phyloP scores from a whole-genome alignment of 37 sponge, comb jelly and placozoan species.

The Tethya wilhelma region DNA sequence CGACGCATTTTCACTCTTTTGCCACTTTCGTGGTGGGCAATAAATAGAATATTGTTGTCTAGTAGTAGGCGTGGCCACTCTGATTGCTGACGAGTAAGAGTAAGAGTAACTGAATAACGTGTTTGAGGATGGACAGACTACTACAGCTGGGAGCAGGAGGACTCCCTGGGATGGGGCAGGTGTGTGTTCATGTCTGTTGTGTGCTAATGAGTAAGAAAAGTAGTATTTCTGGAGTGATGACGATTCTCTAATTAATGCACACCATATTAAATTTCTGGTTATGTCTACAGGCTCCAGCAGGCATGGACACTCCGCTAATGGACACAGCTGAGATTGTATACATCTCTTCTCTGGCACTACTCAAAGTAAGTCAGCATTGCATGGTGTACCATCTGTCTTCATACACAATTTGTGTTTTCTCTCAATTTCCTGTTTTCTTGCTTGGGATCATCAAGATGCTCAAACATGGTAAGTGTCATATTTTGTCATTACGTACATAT shows the following conservation, averaged over 20 bases:
- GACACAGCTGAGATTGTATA: conserved; percentile 99
- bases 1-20: conserved; percentile 3
- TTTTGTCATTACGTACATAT: not conserved
- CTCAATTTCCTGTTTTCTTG: not conserved
- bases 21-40: not conserved
- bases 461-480: conserved; percentile 50
- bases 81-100: not conserved
- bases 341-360: conserved; percentile 97
- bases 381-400: no score
- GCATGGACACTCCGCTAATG: conserved; percentile 81
- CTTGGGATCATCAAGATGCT: conserved; percentile 18
- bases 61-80: not conserved
- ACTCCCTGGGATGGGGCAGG: conserved; percentile 83
- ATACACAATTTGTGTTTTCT: not conserved
- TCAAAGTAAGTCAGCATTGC: conserved; percentile 68
- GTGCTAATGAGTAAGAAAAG: no score
- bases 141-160: conserved; percentile 79
- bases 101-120: not conserved
- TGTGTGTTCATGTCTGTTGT: conserved; percentile 33
- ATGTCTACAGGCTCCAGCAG: conserved; percentile 59
- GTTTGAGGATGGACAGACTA: conserved; percentile 64
- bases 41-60: conserved; percentile 1
- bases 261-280: not conserved
- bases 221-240: no score
- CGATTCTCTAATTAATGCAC: not conserved